These are phyloP conservation scores for Dicrurus megarhynchus DNA, from an alignment of 2,113 vertebrate genomes.

Conservation along the genomic window DNA sequence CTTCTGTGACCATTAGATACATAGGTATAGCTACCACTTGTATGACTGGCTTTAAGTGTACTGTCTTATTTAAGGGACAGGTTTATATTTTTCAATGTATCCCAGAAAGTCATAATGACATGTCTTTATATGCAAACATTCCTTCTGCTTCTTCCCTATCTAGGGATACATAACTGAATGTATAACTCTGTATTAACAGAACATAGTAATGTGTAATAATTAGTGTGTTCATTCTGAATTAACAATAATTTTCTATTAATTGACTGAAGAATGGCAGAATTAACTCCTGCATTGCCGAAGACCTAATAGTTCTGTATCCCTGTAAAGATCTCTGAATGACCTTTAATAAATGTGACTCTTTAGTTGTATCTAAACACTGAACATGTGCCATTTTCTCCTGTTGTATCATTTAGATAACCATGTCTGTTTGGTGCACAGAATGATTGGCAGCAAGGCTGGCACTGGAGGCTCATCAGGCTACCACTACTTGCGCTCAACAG, in stretches of 20 bases:
- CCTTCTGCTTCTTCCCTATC: not conserved
- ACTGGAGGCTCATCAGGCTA: constrained; percentile 95
- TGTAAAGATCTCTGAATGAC: not conserved
- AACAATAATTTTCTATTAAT: not conserved
- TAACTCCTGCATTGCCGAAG: not conserved
- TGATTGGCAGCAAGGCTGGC: constrained; percentile 94
- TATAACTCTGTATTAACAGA: not conserved
- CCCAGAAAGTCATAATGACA: not conserved
- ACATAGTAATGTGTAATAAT: not conserved
- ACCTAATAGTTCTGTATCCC: not conserved
- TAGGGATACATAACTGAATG: not conserved
- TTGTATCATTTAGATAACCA: constrained; percentile 84
- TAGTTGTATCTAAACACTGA: not conserved
- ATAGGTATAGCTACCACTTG: not conserved
- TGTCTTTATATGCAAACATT: not conserved
- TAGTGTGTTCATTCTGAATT: not conserved
- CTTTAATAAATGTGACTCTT: not conserved
- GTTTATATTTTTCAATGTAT: not conserved
- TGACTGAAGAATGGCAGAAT: not conserved
- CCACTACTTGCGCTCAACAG: constrained; percentile 92
- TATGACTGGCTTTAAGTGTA: not conserved
- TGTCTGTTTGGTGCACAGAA: constrained; percentile 94
- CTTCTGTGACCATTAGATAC: not conserved
- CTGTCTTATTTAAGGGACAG: not conserved
- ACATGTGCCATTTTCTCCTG: not conserved